A percentile compares a stretch with the other conserved stretches of the same genome.
Conservation (phyloP, 2,113 vertebrate species). For the cattle (Bos taurus) region ARS-UCD2.0 NC_037330.1:60604501-60605000, state of each 20-base stretch:
- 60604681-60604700: background rate
- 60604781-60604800: background rate
- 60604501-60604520: background rate
- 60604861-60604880: background rate
- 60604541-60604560: background rate
- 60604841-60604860: background rate
- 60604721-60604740: background rate
- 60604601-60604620: background rate
- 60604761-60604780: background rate
- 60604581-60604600: background rate
- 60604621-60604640: background rate
- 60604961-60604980: background rate
- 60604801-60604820: background rate
- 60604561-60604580: background rate
- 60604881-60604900: background rate
- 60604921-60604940: background rate
- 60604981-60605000: background rate
- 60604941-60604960: background rate
- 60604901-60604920: background rate
- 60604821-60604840: background rate
- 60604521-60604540: background rate
- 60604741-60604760: background rate
- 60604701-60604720: background rate
- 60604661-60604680: background rate
- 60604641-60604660: background rate